Percentiles rank a stretch among this genome's conserved stretches.
These are phyloP conservation scores for Callipepla squamata DNA, from an alignment of 2,113 vertebrate species.

Conservation along the genomic window DNA sequence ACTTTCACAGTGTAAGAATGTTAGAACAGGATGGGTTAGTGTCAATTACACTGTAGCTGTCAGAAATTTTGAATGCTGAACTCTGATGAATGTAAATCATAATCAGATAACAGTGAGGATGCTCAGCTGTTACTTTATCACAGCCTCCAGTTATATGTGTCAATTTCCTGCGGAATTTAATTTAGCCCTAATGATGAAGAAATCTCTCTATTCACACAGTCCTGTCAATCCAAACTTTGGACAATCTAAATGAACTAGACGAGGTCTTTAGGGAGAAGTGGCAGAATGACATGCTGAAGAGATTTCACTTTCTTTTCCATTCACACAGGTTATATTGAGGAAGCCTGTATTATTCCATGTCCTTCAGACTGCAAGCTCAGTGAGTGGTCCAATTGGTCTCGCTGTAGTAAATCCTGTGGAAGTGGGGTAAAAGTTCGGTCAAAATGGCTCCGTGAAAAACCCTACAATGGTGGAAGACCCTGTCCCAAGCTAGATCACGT, in stretches of 20 bases:
- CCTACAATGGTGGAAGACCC: constrained; percentile 94
- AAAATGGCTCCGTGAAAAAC: constrained; percentile 96
- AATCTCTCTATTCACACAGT: constrained; percentile 48
- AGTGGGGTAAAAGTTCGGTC: constrained; percentile 97
- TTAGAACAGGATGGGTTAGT: constrained; percentile 43
- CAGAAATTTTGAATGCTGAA: constrained; percentile 68
- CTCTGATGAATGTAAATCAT: constrained; percentile 58
- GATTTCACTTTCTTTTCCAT: constrained; percentile 35
- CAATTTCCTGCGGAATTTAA: constrained; percentile 66
- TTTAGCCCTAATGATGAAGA: constrained; percentile 63
- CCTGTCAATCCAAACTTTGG: constrained; percentile 56
- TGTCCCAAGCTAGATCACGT: constrained; percentile 96
- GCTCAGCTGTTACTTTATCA: constrained; percentile 51
- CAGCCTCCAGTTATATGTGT: constrained; percentile 17
- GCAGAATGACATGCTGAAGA: not conserved
- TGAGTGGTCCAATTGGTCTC: constrained; percentile 98
- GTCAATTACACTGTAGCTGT: constrained; percentile 73
- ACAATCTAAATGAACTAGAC: constrained; percentile 48
- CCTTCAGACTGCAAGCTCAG: constrained; percentile 98
- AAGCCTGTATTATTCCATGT: constrained; percentile 96
- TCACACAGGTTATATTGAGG: constrained; percentile 91
- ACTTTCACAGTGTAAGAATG: constrained; percentile 4
- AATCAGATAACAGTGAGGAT: constrained; percentile 47
- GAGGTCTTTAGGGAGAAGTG: not conserved
- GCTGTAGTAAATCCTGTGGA: constrained; percentile 97